Conservation (phyloP, 2,797 vertebrate genomes). For the Pygocentrus nattereri region DNA sequence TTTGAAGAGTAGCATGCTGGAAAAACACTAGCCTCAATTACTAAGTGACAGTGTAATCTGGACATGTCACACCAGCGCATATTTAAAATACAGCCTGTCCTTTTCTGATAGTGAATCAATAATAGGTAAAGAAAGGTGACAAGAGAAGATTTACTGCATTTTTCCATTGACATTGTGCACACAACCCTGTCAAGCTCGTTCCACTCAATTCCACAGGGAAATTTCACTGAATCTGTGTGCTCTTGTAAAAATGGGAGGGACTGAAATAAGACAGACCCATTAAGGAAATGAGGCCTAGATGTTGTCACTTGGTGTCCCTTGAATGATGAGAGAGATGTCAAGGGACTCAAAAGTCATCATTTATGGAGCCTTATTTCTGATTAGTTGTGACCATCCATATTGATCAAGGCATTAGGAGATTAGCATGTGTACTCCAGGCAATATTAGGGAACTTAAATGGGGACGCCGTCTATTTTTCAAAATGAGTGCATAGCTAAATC, state of each 20-base stretch:
- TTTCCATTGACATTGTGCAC: not conserved
- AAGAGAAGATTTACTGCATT: not conserved
- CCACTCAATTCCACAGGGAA: constrained; percentile 28
- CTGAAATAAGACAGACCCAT: constrained; percentile 40
- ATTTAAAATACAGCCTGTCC: not conserved
- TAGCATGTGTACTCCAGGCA: not conserved
- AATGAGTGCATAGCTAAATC: not conserved
- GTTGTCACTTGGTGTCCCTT: constrained; percentile 44
- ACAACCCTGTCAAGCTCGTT: not conserved
- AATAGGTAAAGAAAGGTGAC: not conserved
- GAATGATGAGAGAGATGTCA: constrained; percentile 38
- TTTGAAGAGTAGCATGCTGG: not conserved
- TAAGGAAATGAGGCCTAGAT: constrained; percentile 52
- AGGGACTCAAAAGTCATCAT: constrained; percentile 35
- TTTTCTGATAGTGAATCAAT: not conserved
- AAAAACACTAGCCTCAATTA: not conserved
- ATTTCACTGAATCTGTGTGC: not conserved
- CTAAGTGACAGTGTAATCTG: no score
- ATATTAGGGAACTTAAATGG: not conserved
- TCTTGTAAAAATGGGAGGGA: not conserved
- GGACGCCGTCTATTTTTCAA: not conserved
- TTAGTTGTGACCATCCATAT: constrained; percentile 35
- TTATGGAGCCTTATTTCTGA: constrained; percentile 24
- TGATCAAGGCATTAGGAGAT: constrained; percentile 33
- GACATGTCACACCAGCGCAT: not conserved